Evolutionary conservation across 2,797 vertebrate species (phyloP).

Genomic region (Sebastes hopkinsi): DNA sequence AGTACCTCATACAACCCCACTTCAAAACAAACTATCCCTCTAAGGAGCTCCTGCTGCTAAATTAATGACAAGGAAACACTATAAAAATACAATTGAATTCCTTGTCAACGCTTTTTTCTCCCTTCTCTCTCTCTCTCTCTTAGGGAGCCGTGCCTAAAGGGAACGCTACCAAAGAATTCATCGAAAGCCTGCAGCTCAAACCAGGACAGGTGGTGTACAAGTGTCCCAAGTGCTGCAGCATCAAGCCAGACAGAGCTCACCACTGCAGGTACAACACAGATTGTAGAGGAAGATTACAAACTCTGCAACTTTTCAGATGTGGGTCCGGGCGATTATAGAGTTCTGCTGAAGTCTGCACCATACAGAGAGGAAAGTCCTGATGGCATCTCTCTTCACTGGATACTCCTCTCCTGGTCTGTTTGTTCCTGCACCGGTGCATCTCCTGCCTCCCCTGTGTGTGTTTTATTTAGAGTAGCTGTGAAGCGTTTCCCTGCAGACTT

Average conservation of each 20-base stretch:
- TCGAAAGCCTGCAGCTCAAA: constrained; percentile 97
- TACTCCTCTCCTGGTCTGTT: constrained; percentile 1
- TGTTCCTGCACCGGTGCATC: not conserved
- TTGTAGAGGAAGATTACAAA: not conserved
- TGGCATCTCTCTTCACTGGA: not conserved
- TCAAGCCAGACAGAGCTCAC: constrained; percentile 97
- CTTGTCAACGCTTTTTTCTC: not conserved
- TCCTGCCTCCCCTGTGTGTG: constrained; percentile 16
- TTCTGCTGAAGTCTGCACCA: constrained; percentile 31
- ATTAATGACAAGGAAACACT: not conserved
- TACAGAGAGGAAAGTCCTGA: constrained; percentile 16
- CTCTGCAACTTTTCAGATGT: not conserved
- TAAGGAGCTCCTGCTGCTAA: not conserved
- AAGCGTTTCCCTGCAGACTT: constrained; percentile 45
- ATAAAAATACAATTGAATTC: not conserved
- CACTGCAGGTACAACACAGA: constrained; percentile 77
- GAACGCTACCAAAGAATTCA: constrained; percentile 98
- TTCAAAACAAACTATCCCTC: not conserved
- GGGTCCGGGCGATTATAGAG: not conserved
- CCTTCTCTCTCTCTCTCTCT: not conserved
- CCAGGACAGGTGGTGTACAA: constrained; percentile 99
- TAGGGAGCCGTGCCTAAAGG: constrained; percentile 98
- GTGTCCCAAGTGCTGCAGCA: constrained; percentile 99
- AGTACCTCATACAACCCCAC: too few relatives aligned
- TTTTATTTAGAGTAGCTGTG: not conserved